Evolutionary conservation across 2,113 vertebrate genomes (phyloP).

Genomic region (Grantiella picta): DNA sequence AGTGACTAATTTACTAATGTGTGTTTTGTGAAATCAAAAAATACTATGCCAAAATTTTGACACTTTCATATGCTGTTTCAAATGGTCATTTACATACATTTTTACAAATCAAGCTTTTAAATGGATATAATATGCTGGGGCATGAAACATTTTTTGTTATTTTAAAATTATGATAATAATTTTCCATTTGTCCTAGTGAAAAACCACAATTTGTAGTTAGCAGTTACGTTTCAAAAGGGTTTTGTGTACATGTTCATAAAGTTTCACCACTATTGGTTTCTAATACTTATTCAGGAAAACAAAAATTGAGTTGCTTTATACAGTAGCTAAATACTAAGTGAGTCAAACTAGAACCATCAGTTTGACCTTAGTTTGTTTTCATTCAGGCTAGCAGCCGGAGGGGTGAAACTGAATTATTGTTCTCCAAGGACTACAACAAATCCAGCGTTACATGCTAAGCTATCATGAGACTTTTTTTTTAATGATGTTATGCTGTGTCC

Average conservation of each 20-base stretch:
- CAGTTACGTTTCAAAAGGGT: neutral
- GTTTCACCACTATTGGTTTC: neutral
- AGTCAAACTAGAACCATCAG: neutral
- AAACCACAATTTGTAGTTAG: neutral
- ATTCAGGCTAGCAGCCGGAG: neutral
- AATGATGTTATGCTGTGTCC: neutral
- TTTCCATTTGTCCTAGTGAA: constrained; percentile 8
- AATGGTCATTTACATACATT: neutral
- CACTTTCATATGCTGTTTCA: neutral
- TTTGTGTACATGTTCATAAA: neutral
- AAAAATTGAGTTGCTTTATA: neutral
- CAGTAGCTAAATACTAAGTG: neutral
- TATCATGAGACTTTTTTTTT: neutral
- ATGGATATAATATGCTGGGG: neutral
- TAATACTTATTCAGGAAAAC: neutral
- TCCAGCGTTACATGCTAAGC: neutral
- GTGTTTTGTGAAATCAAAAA: constrained; percentile 48
- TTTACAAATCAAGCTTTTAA: neutral
- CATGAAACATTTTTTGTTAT: neutral
- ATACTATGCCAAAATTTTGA: constrained; percentile 29
- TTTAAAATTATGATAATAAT: neutral
- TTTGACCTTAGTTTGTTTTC: neutral
- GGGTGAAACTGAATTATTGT: neutral
- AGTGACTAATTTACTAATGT: constrained; percentile 8
- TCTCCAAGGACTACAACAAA: neutral